Percentiles rank a stretch among this genome's conserved stretches.
Conservation (phyloP, 2,888 invertebrate species). For the Metellina segmentata region DNA sequence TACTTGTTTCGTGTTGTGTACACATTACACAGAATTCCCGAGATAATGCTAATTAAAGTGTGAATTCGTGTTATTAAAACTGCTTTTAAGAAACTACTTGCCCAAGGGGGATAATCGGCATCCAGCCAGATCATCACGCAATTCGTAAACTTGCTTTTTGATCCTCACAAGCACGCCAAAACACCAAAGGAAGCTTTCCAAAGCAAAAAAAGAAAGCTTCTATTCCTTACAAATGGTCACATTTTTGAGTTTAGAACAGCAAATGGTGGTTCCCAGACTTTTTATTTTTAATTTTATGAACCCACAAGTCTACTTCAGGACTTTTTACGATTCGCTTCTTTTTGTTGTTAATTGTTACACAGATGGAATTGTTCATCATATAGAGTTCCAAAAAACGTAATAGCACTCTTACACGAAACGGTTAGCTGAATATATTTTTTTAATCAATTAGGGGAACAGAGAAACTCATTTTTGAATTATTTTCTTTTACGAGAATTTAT, state of each 20-base stretch:
- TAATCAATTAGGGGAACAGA: too few relatives aligned
- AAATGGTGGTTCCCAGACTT: slow-evolving; percentile 25
- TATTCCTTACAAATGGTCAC: too few relatives aligned
- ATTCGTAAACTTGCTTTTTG: slow-evolving; percentile 3
- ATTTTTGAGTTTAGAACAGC: background rate
- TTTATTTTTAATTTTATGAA: background rate
- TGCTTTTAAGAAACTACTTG: slow-evolving; percentile 15
- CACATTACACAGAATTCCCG: background rate
- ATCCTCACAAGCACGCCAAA: background rate
- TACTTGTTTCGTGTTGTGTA: background rate
- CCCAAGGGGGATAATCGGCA: background rate
- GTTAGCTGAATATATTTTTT: background rate
- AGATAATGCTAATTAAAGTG: slow-evolving; percentile 29
- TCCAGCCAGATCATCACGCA: slow-evolving; percentile 24
- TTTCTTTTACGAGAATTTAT: too few relatives aligned
- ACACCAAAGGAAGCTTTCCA: too few relatives aligned
- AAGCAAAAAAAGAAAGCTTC: too few relatives aligned
- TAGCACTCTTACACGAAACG: background rate
- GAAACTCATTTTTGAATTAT: too few relatives aligned
- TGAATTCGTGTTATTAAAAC: slow-evolving; percentile 30
- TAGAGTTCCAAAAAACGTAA: background rate
- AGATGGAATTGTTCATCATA: background rate
- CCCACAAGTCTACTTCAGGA: background rate
- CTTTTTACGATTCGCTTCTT: background rate
- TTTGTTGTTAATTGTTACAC: background rate